Conservation (phyloP, 1,140 invertebrate species). For the Tigriopus japonicus region DNA sequence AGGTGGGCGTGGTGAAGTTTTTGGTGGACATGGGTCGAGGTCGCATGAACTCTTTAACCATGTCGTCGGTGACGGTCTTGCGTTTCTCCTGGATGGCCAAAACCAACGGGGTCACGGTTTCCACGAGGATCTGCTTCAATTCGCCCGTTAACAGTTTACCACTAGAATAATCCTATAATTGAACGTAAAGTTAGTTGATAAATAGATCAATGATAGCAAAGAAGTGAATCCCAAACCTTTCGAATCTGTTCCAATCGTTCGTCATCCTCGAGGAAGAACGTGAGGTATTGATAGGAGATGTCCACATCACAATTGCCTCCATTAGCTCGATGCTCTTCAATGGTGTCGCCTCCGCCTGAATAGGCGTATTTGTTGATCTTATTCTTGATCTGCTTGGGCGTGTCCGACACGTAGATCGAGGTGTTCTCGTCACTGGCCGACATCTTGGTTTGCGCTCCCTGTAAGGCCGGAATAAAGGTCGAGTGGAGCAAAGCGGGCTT, state of each 20-base stretch:
- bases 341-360: conserved; percentile 77
- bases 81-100: conserved; percentile 59
- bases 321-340: conserved; percentile 73
- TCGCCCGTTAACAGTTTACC: conserved; percentile 83
- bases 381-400: conserved; percentile 88
- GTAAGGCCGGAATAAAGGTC: conserved; percentile 82
- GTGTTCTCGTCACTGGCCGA: conserved; percentile 84
- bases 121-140: conserved; percentile 78
- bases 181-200: conserved; percentile 13
- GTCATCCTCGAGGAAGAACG: conserved; percentile 90
- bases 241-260: conserved; percentile 59
- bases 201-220: neutral
- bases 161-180: conserved; percentile 57
- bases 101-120: conserved; percentile 50
- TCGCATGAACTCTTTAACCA: conserved; percentile 61
- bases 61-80: conserved; percentile 63
- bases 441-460: conserved; percentile 96
- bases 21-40: conserved; percentile 35
- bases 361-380: conserved; percentile 99
- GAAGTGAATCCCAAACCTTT: conserved; percentile 31
- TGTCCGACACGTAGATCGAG: conserved; percentile 87
- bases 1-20: too few relatives aligned
- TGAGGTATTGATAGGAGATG: conserved; percentile 57
- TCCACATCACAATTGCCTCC: conserved; percentile 93
- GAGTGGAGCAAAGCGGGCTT: conserved; percentile 93